Conservation (phyloP, 2,888 invertebrate species). For the Drosophila subquinaria region DNA sequence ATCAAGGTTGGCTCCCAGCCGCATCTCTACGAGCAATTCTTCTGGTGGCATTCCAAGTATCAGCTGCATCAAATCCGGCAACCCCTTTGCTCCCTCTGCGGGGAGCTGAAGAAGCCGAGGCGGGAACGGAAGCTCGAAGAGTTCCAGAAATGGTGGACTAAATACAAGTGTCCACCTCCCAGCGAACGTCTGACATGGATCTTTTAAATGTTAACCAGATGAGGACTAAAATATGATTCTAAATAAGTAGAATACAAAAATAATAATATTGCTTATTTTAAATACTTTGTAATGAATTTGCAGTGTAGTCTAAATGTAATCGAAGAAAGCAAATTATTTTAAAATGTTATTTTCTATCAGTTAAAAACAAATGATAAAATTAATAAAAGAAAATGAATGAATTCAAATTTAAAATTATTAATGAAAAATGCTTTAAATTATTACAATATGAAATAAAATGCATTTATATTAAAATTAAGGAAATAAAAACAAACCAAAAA, state of each 20-base stretch:
- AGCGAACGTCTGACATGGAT: background rate
- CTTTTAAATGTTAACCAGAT: background rate
- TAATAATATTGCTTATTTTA: background rate
- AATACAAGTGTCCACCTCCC: slow-evolving; percentile 14
- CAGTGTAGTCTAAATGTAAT: background rate
- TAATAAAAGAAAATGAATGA: background rate
- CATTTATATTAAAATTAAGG: fast-evolving
- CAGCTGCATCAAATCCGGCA: slow-evolving; percentile 27
- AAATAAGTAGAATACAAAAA: background rate
- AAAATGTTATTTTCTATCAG: background rate
- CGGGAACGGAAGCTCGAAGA: slow-evolving; percentile 3
- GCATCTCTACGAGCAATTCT: slow-evolving; percentile 87
- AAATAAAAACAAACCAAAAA: too few relatives aligned
- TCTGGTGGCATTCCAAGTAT: slow-evolving; percentile 86
- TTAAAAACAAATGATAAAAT: background rate
- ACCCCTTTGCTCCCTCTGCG: slow-evolving; percentile 67
- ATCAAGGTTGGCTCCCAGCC: slow-evolving; percentile 82
- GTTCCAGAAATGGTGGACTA: slow-evolving; percentile 59
- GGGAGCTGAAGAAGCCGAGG: slow-evolving; percentile 28
- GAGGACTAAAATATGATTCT: background rate
- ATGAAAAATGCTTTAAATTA: background rate
- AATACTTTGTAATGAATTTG: background rate
- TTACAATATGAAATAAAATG: too few relatives aligned
- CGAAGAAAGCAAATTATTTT: background rate
- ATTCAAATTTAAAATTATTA: background rate